phyloP scores from a whole-genome alignment of 2,113 vertebrate species.

The human (Homo sapiens) region DNA sequence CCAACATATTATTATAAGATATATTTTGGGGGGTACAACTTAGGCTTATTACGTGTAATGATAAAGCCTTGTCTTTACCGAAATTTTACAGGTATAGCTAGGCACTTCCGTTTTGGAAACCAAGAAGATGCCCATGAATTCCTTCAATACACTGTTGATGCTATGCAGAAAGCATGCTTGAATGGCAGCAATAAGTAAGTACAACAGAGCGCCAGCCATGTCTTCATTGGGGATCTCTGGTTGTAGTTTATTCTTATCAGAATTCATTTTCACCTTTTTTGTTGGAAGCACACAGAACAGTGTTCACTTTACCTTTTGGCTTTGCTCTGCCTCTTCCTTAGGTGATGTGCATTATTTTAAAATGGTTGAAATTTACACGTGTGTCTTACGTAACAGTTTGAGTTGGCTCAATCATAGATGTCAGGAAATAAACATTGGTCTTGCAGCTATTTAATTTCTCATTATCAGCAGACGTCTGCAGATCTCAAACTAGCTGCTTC shows the following conservation, averaged over 20 bases:
- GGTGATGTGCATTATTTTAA: background rate
- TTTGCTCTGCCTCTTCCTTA: background rate
- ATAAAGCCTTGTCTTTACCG: conserved; percentile 38
- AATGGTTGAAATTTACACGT: background rate
- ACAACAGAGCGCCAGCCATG: background rate
- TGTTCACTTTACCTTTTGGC: background rate
- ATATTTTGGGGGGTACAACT: background rate
- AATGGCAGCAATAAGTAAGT: conserved; percentile 94
- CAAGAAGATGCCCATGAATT: conserved; percentile 99
- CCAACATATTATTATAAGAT: background rate
- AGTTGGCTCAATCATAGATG: background rate
- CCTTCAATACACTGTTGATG: conserved; percentile 95
- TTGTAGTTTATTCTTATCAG: background rate
- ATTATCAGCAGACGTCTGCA: background rate
- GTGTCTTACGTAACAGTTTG: background rate
- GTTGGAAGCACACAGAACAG: background rate
- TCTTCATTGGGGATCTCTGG: background rate
- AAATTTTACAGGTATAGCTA: conserved; percentile 91
- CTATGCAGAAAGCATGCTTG: conserved; percentile 98
- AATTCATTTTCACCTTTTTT: background rate
- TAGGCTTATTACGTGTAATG: background rate
- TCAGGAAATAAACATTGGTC: background rate
- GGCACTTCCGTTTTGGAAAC: conserved; percentile 95
- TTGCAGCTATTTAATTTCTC: background rate
- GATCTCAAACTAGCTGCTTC: background rate